Percentiles rank a stretch among this genome's conserved stretches.
phyloP scores from a whole-genome alignment of 2,888 invertebrate species.

The Nephrotoma guestfalica region DNA sequence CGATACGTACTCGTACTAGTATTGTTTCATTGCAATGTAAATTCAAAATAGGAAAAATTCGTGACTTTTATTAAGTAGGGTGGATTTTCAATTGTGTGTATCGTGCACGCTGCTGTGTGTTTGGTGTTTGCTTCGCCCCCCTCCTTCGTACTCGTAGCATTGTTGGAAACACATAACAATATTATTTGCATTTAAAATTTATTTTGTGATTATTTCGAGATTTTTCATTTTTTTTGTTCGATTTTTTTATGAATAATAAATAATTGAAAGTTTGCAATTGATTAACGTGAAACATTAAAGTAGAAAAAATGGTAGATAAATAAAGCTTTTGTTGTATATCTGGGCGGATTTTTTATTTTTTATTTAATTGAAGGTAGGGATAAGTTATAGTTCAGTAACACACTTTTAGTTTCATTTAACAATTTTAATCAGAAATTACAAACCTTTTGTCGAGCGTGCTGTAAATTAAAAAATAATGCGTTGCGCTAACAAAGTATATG shows the following conservation, averaged over 20 bases:
- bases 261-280: not conserved
- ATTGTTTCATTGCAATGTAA: not conserved
- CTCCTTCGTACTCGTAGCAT: not conserved
- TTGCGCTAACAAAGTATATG: too few species aligned
- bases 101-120: not conserved
- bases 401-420: not conserved
- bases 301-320: not conserved
- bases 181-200: not conserved
- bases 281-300: not conserved
- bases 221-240: not conserved
- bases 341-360: not conserved
- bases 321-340: not conserved
- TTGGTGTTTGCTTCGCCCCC: not conserved
- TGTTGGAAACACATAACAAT: not conserved
- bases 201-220: not conserved
- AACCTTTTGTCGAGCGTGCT: not conserved
- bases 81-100: not conserved
- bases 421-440: not conserved
- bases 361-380: not conserved
- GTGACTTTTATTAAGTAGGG: not conserved
- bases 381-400: not conserved
- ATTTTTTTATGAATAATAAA: not conserved
- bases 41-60: not conserved
- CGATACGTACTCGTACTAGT: not conserved
- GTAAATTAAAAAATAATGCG: too few species aligned